Percentiles rank a stretch among this genome's conserved stretches.
Conservation (phyloP, 2,113 vertebrate genomes). For the Calyptommatus sinebrachiatus region DNA sequence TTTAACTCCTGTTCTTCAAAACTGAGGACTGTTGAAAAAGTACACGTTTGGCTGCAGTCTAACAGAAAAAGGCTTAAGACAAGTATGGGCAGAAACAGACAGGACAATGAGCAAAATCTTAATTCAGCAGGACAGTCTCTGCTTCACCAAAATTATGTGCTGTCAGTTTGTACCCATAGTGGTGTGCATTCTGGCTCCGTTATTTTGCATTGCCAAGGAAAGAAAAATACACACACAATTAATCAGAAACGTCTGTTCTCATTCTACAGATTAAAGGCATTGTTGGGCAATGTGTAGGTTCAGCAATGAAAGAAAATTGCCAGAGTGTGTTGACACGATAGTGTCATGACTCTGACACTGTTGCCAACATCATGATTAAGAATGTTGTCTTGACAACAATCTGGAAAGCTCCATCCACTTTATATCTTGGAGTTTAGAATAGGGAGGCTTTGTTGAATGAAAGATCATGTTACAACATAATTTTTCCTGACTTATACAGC, state of each 20-base stretch:
- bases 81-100: background rate
- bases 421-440: background rate
- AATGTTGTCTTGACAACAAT: constrained; percentile 4
- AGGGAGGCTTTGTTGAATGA: background rate
- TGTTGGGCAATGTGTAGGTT: background rate
- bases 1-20: no score
- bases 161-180: background rate
- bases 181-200: background rate
- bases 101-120: background rate
- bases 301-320: background rate
- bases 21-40: no score
- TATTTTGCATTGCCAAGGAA: background rate
- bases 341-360: background rate
- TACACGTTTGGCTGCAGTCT: background rate
- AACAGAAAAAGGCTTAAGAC: background rate
- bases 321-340: background rate
- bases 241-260: background rate
- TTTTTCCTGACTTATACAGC: background rate
- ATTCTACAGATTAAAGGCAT: background rate
- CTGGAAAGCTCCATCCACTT: background rate
- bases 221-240: background rate
- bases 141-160: background rate
- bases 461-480: background rate
- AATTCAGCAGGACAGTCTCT: background rate
- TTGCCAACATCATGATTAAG: background rate